A percentile compares a stretch with the other conserved stretches of the same genome.
Evolutionary conservation across 2,113 vertebrate genomes (phyloP).

Genomic region (Trogon melanurus): DNA sequence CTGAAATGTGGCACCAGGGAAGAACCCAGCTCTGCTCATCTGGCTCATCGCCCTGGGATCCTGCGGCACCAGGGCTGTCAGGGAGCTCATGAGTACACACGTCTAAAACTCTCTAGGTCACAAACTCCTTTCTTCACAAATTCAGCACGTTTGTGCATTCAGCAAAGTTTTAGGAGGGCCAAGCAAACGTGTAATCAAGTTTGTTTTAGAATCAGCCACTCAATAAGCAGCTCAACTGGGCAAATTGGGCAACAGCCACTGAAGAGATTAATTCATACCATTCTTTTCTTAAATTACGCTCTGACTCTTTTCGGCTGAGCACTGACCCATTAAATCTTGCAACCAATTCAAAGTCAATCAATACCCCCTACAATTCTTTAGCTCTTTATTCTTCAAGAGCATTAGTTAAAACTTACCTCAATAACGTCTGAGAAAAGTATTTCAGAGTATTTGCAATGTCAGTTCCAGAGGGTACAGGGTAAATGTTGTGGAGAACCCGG

Average conservation of each 20-base stretch:
- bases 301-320: constrained; percentile 73
- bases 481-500: constrained; percentile 98
- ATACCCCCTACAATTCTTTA: constrained; percentile 30
- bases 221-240: constrained; percentile 35
- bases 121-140: not conserved
- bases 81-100: not conserved
- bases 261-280: not conserved
- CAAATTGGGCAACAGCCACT: constrained; percentile 61
- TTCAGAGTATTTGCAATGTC: constrained; percentile 99
- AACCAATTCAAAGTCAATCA: constrained; percentile 54
- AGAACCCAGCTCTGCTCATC: not conserved
- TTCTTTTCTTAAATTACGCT: constrained; percentile 32
- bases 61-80: not conserved
- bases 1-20: not conserved
- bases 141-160: not conserved
- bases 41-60: not conserved
- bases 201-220: constrained; percentile 58
- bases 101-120: not conserved
- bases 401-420: constrained; percentile 93
- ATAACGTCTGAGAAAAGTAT: constrained; percentile 99
- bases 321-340: constrained; percentile 49
- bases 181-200: constrained; percentile 58
- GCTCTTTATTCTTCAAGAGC: constrained; percentile 66
- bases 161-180: not conserved
- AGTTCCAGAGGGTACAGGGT: constrained; percentile 98